These are phyloP conservation scores for Lobophora halterata DNA, from an alignment of 2,888 invertebrate genomes.

Conservation along the genomic window DNA sequence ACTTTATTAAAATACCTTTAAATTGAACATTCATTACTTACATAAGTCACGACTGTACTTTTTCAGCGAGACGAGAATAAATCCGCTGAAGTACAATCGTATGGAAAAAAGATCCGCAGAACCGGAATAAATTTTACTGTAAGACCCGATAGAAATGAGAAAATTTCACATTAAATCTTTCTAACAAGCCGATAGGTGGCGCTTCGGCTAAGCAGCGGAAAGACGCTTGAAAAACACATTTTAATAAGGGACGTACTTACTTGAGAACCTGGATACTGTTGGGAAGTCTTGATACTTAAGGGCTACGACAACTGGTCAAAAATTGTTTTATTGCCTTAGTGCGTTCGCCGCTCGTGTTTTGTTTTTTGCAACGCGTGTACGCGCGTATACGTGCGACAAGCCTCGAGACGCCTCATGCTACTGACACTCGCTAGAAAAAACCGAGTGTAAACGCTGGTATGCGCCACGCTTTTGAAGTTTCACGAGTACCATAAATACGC, in stretches of 20 bases:
- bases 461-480: no score
- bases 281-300: conserved; percentile 43
- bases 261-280: conserved; percentile 28
- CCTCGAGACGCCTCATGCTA: no score
- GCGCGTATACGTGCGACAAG: no score
- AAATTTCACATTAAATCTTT: conserved; percentile 69
- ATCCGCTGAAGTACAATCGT: conserved; percentile 58
- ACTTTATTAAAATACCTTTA: no score
- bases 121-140: conserved; percentile 64
- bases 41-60: conserved; percentile 27
- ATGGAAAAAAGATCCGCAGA: conserved; percentile 69
- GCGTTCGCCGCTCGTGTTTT: no score
- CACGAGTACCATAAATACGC: no score
- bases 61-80: conserved; percentile 41
- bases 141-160: conserved; percentile 76
- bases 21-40: not conserved
- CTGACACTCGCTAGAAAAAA: no score
- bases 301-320: conserved; percentile 5
- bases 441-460: no score
- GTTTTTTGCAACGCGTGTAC: no score
- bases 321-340: no score
- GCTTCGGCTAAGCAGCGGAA: conserved; percentile 55
- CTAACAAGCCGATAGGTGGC: conserved; percentile 70
- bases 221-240: conserved; percentile 65
- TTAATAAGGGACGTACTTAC: conserved; percentile 60